Base-by-base conservation (phyloP, 2,113 vertebrate genomes). In the Pelodiscus sinensis region DNA sequence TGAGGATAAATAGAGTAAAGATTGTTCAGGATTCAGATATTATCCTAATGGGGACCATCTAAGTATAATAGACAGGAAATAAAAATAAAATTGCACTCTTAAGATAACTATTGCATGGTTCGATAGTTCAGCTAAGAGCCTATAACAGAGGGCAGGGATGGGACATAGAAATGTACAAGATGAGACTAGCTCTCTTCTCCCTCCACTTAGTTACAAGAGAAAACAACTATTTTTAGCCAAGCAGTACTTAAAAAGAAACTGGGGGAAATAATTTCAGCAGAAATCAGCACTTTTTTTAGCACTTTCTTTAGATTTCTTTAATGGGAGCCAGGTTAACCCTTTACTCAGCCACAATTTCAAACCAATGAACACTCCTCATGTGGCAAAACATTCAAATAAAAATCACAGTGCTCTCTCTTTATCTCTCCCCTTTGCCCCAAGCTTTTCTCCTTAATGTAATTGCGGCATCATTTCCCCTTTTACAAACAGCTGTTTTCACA, bases 401-500 rank as follows among this genome's bases (percentile, higher is more conserved):
- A 93, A 96, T 94, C 77, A 44, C 54, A 81, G 25, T 71, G 97
- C 93, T 85, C 80, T 90, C 56, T 65, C 73, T 91, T 88, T 94
- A 93, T 78, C 6, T 12, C 25, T 12, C 58, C 71, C 65, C 27
- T 91, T 90, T 93, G 92, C 73, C 86, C 73, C 93, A 90, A 96
- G 87, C 44, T 96, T 56, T 52, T 60, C 35, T 92, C 55, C 92
- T 79, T 89, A 15, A 90, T 60, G 68, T 92, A 87, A 92, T 92
- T 16, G 44, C 7, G 82, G 22, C 44, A 93, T 58, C 85, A 58
- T 12, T 38, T 96, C 96, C 85, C 80, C 92, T 82, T 92, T 90
- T 58, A 16, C 68, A 96, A 97, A 95, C 80, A 91, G 82, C 73
- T 95, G 82, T 87, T 96, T 96, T 93, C 95, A 89, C 92, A 79